Evolutionary conservation across 2,888 invertebrate genomes (phyloP).

Genomic region (Trissoscelio sp.): DNA sequence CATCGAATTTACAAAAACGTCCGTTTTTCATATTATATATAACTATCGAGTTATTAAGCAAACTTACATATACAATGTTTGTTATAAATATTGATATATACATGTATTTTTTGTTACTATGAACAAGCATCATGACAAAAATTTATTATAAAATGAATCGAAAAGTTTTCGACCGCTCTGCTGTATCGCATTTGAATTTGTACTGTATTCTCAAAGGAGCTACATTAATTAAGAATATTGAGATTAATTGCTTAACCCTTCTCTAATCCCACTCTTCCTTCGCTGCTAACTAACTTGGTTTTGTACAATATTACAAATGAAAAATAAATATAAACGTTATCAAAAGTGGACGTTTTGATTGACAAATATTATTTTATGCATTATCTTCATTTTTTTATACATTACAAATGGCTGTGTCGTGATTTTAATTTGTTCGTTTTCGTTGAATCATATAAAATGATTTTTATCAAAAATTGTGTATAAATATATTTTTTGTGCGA

Average conservation of each 20-base stretch:
- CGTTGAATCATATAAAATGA: too few species aligned
- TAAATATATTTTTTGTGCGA: background rate
- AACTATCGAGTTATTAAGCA: background rate
- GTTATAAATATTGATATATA: constrained; percentile 18
- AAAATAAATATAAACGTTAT: constrained; percentile 72
- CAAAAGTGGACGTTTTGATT: constrained; percentile 63
- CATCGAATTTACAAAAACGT: constrained; percentile 40
- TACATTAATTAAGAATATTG: constrained; percentile 65
- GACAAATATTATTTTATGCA: constrained; percentile 6
- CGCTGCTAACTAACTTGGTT: constrained; percentile 58
- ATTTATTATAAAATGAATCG: constrained; percentile 25
- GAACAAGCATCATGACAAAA: constrained; percentile 11
- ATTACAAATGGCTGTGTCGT: background rate
- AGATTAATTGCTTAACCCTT: constrained; percentile 16
- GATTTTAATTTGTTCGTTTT: too few species aligned
- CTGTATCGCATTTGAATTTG: constrained; percentile 71
- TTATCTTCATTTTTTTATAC: background rate
- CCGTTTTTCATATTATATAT: background rate
- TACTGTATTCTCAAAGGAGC: constrained; percentile 68
- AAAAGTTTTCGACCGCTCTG: constrained; percentile 34
- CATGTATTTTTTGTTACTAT: background rate
- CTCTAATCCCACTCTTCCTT: background rate
- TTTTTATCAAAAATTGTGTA: constrained; percentile 7
- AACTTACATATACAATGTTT: background rate
- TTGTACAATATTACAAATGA: constrained; percentile 69